Conservation (phyloP, 2,888 invertebrate species). For the Cephus sareptanus region DNA sequence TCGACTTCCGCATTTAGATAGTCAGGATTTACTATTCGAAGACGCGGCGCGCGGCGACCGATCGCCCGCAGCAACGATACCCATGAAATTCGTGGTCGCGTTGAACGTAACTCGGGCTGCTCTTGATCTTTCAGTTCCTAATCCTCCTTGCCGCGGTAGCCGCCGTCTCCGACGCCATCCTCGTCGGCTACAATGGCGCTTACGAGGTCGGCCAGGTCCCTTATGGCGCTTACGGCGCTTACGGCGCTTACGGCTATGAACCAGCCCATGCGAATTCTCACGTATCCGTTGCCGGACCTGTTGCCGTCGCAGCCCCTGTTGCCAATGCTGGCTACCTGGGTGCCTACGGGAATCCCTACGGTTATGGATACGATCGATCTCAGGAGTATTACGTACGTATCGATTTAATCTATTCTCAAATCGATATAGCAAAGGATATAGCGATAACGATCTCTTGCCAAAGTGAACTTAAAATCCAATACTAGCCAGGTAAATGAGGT, state of each 20-base stretch:
- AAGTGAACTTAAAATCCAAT: no score
- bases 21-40: no score
- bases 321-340: neutral
- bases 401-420: conserved; percentile 5
- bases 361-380: conserved; percentile 31
- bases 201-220: conserved; percentile 2
- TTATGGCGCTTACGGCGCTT: conserved; percentile 5
- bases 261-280: neutral
- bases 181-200: conserved; percentile 35
- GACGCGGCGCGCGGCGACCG: no score
- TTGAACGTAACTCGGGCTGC: neutral
- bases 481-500: no score
- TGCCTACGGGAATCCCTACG: conserved; percentile 19
- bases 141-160: conserved; percentile 31
- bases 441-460: conserved; percentile 20
- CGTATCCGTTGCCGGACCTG: neutral
- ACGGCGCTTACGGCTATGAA: neutral
- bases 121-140: conserved; percentile 19
- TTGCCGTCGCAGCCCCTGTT: neutral
- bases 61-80: no score
- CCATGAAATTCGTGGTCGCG: no score
- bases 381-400: conserved; percentile 46
- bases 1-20: no score
- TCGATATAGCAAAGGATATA: conserved; percentile 10
- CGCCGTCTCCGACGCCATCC: conserved; percentile 37